phyloP scores from a whole-genome alignment of 2,888 invertebrate species.

The Cerastis rubricosa region DNA sequence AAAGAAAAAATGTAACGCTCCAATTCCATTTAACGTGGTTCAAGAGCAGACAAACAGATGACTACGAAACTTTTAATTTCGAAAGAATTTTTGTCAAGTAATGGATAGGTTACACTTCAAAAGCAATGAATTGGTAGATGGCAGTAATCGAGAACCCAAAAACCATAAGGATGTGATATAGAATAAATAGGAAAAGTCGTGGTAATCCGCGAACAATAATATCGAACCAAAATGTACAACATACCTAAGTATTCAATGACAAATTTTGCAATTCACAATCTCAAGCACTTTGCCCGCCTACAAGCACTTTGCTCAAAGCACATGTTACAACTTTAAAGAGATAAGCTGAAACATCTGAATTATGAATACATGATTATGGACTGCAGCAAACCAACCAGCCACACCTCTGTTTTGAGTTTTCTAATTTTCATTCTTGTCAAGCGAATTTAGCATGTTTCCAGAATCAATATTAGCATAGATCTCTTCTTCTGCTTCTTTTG shows the following conservation, averaged over 20 bases:
- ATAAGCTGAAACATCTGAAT: constrained; percentile 56
- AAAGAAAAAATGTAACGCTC: too few relatives aligned
- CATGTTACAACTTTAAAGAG: constrained; percentile 51
- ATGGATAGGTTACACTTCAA: background rate
- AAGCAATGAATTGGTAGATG: background rate
- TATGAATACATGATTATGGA: constrained; percentile 48
- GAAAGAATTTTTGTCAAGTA: background rate
- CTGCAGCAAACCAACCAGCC: background rate
- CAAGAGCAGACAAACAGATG: background rate
- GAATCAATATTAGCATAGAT: too few relatives aligned
- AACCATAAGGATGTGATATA: background rate
- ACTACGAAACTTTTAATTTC: background rate
- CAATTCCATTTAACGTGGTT: background rate
- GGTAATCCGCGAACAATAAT: constrained; percentile 6
- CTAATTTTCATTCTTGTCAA: constrained; percentile 6
- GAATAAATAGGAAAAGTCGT: background rate
- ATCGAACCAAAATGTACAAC: constrained; percentile 17
- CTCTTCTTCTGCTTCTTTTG: background rate
- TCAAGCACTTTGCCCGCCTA: constrained; percentile 56
- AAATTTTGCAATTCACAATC: constrained; percentile 47
- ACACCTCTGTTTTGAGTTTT: background rate
- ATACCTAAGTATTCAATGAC: constrained; percentile 37
- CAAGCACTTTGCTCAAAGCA: constrained; percentile 60
- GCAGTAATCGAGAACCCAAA: background rate
- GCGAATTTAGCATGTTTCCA: background rate